Conservation (phyloP, 1,140 invertebrate species). For the Nasonia longicornis region DNA sequence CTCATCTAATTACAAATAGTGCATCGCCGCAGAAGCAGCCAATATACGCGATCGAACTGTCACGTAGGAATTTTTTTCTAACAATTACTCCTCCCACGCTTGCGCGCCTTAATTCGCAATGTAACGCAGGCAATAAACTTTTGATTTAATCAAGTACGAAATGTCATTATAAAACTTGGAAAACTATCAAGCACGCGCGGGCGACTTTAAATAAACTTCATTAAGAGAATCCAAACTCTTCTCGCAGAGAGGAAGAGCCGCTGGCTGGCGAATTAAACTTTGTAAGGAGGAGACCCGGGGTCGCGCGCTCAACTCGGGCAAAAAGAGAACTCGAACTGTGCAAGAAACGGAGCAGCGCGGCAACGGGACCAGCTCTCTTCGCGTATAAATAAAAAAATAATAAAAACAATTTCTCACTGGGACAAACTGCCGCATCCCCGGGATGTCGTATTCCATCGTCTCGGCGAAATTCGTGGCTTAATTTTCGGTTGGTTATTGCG, state of each 20-base stretch:
- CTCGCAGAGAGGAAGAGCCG: background rate
- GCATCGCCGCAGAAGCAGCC: background rate
- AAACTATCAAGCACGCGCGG: conserved; percentile 42
- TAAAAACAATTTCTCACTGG: conserved; percentile 36
- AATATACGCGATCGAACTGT: background rate
- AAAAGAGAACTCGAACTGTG: conserved; percentile 5
- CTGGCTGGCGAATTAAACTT: conserved; percentile 41
- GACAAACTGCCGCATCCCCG: conserved; percentile 2
- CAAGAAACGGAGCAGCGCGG: background rate
- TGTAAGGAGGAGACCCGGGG: conserved; percentile 25
- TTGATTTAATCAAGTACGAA: conserved; percentile 46
- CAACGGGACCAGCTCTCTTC: background rate
- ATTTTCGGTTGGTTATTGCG: background rate
- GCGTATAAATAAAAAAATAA: conserved; percentile 39
- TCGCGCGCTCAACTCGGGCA: background rate
- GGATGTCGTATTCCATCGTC: background rate
- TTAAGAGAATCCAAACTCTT: conserved; percentile 44
- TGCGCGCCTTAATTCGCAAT: background rate
- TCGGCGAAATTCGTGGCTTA: background rate
- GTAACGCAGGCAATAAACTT: conserved; percentile 37
- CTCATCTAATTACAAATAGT: no score
- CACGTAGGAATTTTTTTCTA: background rate
- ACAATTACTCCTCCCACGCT: background rate
- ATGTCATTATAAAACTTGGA: conserved; percentile 42
- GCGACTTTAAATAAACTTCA: conserved; percentile 48